Evolutionary conservation across 2,888 invertebrate species (phyloP), one percentile per base, ranked within the genome.

Genomic region (Flexamia atlantica): DNA sequence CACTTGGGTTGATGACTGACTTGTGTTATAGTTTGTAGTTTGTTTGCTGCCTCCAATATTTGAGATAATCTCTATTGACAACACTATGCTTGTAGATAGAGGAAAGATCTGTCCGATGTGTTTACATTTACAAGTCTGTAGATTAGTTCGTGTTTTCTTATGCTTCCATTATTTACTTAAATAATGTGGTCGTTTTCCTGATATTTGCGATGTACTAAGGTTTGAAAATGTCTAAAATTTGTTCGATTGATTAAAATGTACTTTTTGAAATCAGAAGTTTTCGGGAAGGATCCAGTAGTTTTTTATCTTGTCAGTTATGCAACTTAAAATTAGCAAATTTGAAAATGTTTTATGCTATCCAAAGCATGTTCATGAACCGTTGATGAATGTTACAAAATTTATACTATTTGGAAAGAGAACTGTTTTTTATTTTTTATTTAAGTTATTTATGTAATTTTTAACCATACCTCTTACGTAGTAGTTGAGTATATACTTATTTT

Each of bases 11-110:
- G 25, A 57, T 79, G 32, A 79, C 30, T 53, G 57, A 57, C 23
- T 57, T 79, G 79, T 79, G 50, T 46, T 32, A 32, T 79, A 79
- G 79, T 79, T 79, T 79, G 79, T 79, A 79, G 79, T 57, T 76
- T 79, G 79, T 79, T 79, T 79, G 79, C 79, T 79, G 76, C 76
- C 50, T 76, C 50, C n/a, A 76, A 76, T 17, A 46, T 30, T 50
- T 46, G 30, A 53, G n/a, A 53, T 36, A 14, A 32, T 53, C 53
- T 50, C 30, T 79, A 30, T 50, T 53, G 30, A 79, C 25, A 57
- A 79, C 57, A 79, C 57, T 79, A 28, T 79, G 79, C 79, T 79
- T 79, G 79, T 79, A 79, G 79, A 79, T 79, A 36, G 50, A 40
- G n/a, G 76, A 32, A 40, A 72, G 36, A 40, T 23, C 36, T 72